Base-by-base conservation (phyloP, 1,140 invertebrate genomes). In the Ladona fulva region DNA sequence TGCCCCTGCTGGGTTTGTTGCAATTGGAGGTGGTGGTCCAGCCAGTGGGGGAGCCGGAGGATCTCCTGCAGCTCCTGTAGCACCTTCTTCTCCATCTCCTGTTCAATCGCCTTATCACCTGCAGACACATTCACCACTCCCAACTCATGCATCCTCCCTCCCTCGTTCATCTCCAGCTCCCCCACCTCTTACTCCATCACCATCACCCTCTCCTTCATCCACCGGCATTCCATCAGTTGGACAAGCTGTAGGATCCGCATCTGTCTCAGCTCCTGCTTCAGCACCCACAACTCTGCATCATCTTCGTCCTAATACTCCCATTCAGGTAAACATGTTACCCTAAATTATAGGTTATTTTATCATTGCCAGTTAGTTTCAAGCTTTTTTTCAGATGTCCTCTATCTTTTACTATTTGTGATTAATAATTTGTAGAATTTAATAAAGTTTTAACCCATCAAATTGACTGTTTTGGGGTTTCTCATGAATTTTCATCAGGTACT, bases 11-110 rank as follows among this genome's bases (percentile, higher is more conserved):
- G 52, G 52, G 12, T 66, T 66, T 22, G 52, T 66, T 3, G 52
- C 52, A 66, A 66, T 66, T 12, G 52, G 52, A 66, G 52, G 52
- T 66, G 52, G 52, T 66, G 52, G 29, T 75, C 74, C 74, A 19
- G 24, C 74, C 19, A n/a, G 74, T 24, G 74, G 74, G 12, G 74
- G 74, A 14, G 29, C 25, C 0, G 77, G 86, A 85, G 87, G 85
- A 86, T 86, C 86, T 86, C 87, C 86, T 77, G 78, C 78, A 25
- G 44, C 75, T 6, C 16, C 78, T 44, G 66, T 66, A 0, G 85
- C 86, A 85, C 74, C 74, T 16, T 25, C 74, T 19, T 25, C 74
- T 25, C 37, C 74, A 66, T 42, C 74, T 19, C 74, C 74, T 6
- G 24, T 75, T 24, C 37, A 42, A 75, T 75, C 24, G 74, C 74